Percentiles rank a stretch among this genome's conserved stretches.
Evolutionary conservation across 2,797 vertebrate species (phyloP).

Genomic region (Cossypha dichroa): DNA sequence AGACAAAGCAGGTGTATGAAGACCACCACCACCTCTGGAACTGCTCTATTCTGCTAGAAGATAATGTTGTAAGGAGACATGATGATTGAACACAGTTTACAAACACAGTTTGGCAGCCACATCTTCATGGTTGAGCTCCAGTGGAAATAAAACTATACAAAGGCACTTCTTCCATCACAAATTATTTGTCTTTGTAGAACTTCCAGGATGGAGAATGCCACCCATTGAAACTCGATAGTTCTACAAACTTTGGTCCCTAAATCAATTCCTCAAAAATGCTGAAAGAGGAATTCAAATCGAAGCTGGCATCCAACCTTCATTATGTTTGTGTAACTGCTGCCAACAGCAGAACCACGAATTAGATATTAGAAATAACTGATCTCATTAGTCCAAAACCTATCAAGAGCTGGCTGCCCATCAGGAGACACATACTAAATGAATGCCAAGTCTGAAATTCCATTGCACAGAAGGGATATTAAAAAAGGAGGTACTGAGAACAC

Average conservation of each 20-base stretch:
- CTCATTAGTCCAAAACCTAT: slow-evolving; percentile 32
- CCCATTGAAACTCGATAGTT: background rate
- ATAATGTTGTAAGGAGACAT: background rate
- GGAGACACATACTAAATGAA: background rate
- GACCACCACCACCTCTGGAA: background rate
- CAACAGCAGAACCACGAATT: slow-evolving; percentile 27
- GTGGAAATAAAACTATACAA: background rate
- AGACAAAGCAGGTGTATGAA: background rate
- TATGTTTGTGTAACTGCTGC: background rate
- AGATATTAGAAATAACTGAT: slow-evolving; percentile 39
- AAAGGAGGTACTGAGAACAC: background rate
- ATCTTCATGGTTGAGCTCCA: background rate
- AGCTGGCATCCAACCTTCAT: slow-evolving; percentile 14
- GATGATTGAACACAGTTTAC: background rate
- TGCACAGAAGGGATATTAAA: background rate
- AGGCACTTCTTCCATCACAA: background rate
- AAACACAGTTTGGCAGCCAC: background rate
- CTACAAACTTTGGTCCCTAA: background rate
- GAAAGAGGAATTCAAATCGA: background rate
- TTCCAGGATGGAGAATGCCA: background rate
- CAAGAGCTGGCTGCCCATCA: slow-evolving; percentile 30
- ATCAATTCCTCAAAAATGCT: background rate
- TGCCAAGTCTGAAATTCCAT: slow-evolving; percentile 29
- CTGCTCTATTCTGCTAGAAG: background rate
- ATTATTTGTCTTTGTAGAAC: background rate